Evolutionary conservation across 2,113 vertebrate genomes (phyloP).

Genomic region (Platysternon megacephalum): DNA sequence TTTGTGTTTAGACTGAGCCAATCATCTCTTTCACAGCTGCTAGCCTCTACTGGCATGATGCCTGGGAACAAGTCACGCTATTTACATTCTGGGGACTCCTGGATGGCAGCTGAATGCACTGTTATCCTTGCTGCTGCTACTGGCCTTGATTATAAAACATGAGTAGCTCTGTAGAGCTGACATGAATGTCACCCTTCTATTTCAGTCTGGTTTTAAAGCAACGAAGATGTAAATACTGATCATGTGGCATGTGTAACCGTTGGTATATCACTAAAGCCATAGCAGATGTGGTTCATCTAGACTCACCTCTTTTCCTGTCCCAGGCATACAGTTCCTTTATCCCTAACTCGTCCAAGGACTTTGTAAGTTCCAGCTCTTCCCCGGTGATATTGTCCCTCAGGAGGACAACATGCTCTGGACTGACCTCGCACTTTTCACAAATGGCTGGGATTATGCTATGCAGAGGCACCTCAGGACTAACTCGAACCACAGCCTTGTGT

Average conservation of each 20-base stretch:
- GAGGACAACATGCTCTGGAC: constrained; percentile 86
- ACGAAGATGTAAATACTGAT: accelerated
- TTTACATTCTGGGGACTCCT: neutral
- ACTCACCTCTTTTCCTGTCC: constrained; percentile 90
- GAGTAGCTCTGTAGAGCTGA: accelerated
- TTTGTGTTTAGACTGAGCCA: neutral
- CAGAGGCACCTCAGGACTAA: constrained; percentile 90
- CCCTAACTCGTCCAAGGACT: constrained; percentile 88
- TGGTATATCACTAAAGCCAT: neutral
- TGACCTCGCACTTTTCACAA: constrained; percentile 95
- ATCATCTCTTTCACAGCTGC: neutral
- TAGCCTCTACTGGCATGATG: constrained; percentile 27
- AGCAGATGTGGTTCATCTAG: accelerated
- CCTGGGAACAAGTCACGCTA: neutral
- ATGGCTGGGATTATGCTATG: constrained; percentile 88
- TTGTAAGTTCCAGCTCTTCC: constrained; percentile 89
- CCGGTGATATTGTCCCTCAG: constrained; percentile 85
- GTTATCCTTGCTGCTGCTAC: neutral
- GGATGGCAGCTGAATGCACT: neutral
- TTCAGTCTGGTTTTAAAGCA: neutral
- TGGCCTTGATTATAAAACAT: neutral
- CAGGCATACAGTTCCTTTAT: constrained; percentile 93
- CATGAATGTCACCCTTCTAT: neutral
- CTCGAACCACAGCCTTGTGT: constrained; percentile 94
- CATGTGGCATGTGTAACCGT: accelerated